Evolutionary conservation across 2,797 vertebrate genomes (phyloP).

Genomic region (Agapornis canus): DNA sequence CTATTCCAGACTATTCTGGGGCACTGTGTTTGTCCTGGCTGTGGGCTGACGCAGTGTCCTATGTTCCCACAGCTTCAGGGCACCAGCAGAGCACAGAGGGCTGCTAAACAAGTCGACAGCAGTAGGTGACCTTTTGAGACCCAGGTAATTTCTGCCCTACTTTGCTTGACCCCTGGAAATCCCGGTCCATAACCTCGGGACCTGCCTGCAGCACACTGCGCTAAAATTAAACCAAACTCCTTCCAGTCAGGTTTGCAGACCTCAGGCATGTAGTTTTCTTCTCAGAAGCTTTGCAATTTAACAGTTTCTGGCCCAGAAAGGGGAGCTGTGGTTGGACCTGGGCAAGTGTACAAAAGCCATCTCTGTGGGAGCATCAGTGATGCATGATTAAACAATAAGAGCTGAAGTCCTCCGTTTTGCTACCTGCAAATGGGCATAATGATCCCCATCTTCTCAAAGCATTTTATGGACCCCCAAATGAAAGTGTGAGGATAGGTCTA

Average conservation of each 20-base stretch:
- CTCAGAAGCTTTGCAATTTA: background rate
- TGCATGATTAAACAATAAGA: background rate
- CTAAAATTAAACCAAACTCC: conserved; percentile 66
- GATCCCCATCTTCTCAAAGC: background rate
- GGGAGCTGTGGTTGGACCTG: background rate
- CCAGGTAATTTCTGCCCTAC: conserved; percentile 55
- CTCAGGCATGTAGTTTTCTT: background rate
- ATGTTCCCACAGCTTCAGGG: background rate
- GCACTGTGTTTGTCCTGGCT: background rate
- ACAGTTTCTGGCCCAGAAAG: background rate
- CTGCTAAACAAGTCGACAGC: background rate
- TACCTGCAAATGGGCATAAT: background rate
- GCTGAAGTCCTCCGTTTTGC: background rate
- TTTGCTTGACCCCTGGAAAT: conserved; percentile 71
- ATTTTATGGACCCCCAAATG: background rate
- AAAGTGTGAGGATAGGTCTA: background rate
- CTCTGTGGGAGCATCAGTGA: background rate
- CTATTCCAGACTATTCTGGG: background rate
- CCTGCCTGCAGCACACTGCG: conserved; percentile 10
- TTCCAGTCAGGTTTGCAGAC: conserved; percentile 45
- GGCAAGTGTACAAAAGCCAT: background rate
- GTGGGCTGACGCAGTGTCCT: background rate
- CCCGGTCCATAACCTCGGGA: conserved; percentile 60
- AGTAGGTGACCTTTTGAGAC: conserved; percentile 24
- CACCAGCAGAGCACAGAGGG: background rate